These are phyloP conservation scores for Drosophila meridiana DNA, from an alignment of 2,888 invertebrate species.

Conservation along the genomic window DNA sequence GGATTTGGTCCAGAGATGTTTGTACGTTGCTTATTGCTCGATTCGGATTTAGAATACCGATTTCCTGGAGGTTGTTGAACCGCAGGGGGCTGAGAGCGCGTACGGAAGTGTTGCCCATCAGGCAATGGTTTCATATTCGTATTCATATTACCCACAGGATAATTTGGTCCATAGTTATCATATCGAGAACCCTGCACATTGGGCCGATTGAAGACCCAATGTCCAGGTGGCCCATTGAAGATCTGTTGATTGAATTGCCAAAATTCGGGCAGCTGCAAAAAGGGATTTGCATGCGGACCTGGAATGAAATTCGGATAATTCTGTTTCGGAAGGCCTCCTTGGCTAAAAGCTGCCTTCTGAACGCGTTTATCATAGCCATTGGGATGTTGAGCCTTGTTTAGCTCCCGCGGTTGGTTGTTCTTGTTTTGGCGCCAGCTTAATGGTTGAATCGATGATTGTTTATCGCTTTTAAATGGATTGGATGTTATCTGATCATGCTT, in stretches of 20 bases:
- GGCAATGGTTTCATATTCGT: background rate
- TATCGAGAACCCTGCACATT: background rate
- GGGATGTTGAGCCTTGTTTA: background rate
- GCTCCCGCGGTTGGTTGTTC: background rate
- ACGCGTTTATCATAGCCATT: background rate
- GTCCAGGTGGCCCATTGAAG: background rate
- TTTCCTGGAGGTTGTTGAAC: background rate
- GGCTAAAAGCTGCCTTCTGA: background rate
- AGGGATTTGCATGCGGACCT: background rate
- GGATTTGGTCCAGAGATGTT: background rate
- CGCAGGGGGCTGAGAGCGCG: background rate
- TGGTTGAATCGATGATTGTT: background rate
- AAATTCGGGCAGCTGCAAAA: background rate
- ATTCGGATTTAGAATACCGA: background rate
- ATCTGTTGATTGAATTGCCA: background rate
- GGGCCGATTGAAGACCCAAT: background rate
- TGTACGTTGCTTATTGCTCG: background rate
- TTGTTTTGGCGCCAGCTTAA: background rate
- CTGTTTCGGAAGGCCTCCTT: background rate
- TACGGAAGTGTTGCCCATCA: background rate
- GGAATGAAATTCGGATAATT: background rate
- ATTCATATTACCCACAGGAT: background rate
- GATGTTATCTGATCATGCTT: no score
- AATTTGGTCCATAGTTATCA: background rate
- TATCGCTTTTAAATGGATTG: background rate